Percentiles rank a stretch among this genome's conserved stretches.
Evolutionary conservation across 2,797 vertebrate species (phyloP).

Genomic region (Zonotrichia albicollis): DNA sequence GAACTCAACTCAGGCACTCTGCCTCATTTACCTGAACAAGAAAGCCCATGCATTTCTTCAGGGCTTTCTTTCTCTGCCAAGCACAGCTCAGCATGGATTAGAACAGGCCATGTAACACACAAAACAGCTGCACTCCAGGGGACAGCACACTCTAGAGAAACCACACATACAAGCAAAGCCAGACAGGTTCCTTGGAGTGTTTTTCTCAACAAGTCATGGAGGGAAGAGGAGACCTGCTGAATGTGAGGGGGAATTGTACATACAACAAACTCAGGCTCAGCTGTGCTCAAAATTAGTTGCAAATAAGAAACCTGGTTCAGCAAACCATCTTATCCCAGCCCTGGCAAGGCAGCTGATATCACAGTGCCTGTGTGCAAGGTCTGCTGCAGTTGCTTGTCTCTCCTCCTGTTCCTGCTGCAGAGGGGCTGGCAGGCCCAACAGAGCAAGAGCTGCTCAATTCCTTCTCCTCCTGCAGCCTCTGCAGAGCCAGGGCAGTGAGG

Average conservation of each 20-base stretch:
- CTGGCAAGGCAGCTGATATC: neutral
- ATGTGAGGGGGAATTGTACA: neutral
- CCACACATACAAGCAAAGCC: neutral
- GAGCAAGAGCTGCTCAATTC: neutral
- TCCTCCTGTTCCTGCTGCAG: neutral
- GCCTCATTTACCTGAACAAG: neutral
- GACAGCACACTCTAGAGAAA: neutral
- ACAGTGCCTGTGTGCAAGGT: neutral
- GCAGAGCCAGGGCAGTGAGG: neutral
- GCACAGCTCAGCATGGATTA: neutral
- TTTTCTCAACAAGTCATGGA: neutral
- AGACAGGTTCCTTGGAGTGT: conserved; percentile 1
- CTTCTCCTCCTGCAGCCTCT: neutral
- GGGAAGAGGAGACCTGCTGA: neutral
- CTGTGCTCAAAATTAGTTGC: neutral
- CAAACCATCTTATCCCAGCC: neutral
- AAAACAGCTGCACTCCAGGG: neutral
- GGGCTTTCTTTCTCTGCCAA: neutral
- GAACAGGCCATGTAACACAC: neutral
- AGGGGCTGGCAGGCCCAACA: neutral
- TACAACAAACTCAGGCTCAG: neutral
- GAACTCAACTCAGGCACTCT: conserved; percentile 10
- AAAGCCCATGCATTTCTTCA: neutral
- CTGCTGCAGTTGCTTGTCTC: neutral
- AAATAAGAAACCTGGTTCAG: neutral